These are phyloP conservation scores for Argopecten irradians DNA, from an alignment of 1,140 invertebrate genomes.

Conservation along the genomic window DNA sequence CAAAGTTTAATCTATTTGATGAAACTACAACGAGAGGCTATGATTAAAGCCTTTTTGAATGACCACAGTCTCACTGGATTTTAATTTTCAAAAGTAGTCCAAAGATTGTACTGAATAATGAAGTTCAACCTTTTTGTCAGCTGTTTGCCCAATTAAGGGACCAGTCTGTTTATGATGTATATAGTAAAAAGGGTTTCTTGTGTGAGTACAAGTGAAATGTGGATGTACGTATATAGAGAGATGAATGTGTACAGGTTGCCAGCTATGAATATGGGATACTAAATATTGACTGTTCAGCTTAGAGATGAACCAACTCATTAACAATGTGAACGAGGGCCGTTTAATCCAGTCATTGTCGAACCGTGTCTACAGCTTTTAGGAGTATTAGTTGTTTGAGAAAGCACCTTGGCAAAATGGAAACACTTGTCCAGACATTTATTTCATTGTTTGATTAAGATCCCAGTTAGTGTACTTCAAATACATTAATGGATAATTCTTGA, in stretches of 20 bases:
- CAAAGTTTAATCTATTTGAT: too few relatives aligned
- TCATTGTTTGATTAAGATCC: too few relatives aligned
- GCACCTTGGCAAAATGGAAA: not conserved
- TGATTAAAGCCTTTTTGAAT: not conserved
- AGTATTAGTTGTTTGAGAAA: not conserved
- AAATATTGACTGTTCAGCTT: not conserved
- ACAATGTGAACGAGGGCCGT: not conserved
- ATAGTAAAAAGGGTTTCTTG: not conserved
- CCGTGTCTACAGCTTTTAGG: not conserved
- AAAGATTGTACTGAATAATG: slow-evolving; percentile 13
- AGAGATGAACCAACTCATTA: not conserved
- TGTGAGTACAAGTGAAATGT: not conserved
- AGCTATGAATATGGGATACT: not conserved
- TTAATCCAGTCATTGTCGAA: not conserved
- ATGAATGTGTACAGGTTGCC: not conserved
- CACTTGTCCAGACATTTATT: not conserved
- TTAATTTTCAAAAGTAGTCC: slow-evolving; percentile 18
- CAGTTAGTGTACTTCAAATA: too few relatives aligned
- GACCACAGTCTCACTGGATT: not conserved
- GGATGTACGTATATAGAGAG: too few relatives aligned
- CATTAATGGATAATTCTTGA: too few relatives aligned
- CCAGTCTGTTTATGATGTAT: not conserved
- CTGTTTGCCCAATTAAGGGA: not conserved
- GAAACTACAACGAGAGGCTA: not conserved
- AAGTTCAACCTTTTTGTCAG: not conserved